Conservation (phyloP, 1,140 invertebrate species). For the Leptinotarsa texana region DNA sequence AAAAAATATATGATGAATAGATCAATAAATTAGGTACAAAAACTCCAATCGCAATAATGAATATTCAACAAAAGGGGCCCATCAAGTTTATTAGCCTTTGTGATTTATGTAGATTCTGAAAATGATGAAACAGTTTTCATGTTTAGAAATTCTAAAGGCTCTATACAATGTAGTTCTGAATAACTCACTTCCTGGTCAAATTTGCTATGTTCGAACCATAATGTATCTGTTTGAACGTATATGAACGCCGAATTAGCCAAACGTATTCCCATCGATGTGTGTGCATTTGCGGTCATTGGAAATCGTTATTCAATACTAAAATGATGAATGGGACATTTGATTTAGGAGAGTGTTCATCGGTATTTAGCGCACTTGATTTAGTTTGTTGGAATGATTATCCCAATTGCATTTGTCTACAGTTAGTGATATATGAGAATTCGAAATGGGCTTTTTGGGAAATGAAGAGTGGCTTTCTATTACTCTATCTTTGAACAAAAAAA, state of each 20-base stretch:
- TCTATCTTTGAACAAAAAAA: too few relatives aligned
- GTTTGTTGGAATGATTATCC: neutral
- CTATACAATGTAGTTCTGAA: neutral
- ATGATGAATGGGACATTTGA: constrained; percentile 4
- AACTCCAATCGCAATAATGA: too few relatives aligned
- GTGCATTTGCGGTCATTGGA: neutral
- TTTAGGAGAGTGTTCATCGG: neutral
- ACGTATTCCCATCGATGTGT: neutral
- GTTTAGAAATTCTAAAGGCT: neutral
- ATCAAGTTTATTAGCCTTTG: too few relatives aligned
- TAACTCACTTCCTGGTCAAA: neutral
- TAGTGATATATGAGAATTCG: neutral
- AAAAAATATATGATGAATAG: too few relatives aligned
- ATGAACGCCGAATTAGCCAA: constrained; percentile 2
- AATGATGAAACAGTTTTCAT: neutral
- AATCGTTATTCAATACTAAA: constrained; percentile 1
- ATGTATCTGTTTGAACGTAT: neutral
- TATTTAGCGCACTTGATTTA: neutral
- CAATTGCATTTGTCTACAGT: neutral
- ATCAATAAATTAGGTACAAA: too few relatives aligned
- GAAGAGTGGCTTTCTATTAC: too few relatives aligned
- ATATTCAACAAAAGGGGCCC: too few relatives aligned
- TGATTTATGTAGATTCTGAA: too few relatives aligned
- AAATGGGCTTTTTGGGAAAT: too few relatives aligned
- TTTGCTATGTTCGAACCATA: constrained; percentile 1